Evolutionary conservation across 2,888 invertebrate genomes (phyloP), one percentile per base, ranked within the genome.

Genomic region (Hyppa rectilinea): DNA sequence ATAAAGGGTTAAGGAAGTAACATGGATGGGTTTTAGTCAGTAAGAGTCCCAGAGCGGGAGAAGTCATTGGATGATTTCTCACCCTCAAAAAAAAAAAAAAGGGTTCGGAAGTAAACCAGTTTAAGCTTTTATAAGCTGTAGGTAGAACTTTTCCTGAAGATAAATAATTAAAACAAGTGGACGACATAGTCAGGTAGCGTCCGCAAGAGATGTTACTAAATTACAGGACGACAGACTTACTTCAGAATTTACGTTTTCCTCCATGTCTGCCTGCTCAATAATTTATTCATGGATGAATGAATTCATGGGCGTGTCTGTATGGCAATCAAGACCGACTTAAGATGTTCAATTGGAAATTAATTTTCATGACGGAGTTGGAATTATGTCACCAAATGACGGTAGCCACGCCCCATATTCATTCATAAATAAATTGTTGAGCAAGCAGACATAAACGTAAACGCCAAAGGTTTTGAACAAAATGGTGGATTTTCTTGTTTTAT

Each of bases 401-500:
- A 47, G 40, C 43, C 49, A 68, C 49, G 43, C 75, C 67, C 36
- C 23, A 10, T n/a, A 43, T 43, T 40, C 5, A 36, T 12, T 7
- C 29, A 40, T 43, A 72, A 43, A 50, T n/a, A 72, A 12, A 20
- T 49, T 34, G 34, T 14, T 29, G 9, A 55, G 7, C 3, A 34
- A 55, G 23, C 5, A 40, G 7, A 50, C 34, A 50, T 50, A 17
- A 38, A 50, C 9, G n/a, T 56, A 55, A 61, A 36, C 12, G 36
- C 12, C 26, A 29, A 47, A 38, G 49, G 10, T 47, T 47, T 43
- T 64, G n/a, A 69, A 58, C 12, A 62, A 60, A 74, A n/a, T 29
- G 47, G 43, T 20, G 63, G 47, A 34, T 64, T 62, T 59, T 23
- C 47, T 56, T 52, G 60, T 56, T 72, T 52, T 47, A 38, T 38